Evolutionary conservation across 2,113 vertebrate species (phyloP), one percentile per base, ranked within the genome.

Genomic region (Thomomys bottae): DNA sequence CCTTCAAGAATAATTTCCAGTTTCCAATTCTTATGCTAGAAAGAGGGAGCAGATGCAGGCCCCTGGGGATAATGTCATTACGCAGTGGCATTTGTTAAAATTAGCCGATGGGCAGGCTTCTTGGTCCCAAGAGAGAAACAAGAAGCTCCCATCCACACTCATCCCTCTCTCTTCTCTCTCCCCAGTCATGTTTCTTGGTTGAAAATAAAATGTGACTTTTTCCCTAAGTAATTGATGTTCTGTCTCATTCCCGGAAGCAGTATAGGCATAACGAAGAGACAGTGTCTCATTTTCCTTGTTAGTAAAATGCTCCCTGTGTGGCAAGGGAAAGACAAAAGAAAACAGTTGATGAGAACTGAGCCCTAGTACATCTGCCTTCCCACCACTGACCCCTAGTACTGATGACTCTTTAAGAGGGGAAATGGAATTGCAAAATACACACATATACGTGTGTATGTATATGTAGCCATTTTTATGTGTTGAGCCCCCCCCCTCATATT

Each of bases 141-240:
- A 92, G 80, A 96, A 75, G 78, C 17, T n/a, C 86, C 92, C 85
- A 81, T 95, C 66, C 77, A 91, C 96, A 71, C 70, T 85, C 9
- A 40, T 86, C 20, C 26, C 17, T 87, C 76, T 91, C 32, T 85
- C 71, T 70, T 36, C 63, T n/a, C 73, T 59, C 70, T 75, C 17
- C 63, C 63, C 84, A 68, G 88, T 97, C 95, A 68, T 57, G 32
- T 91, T 95, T 73, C 89, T 87, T 68, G 87, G 79, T 85, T 97
- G 94, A 97, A 92, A 87, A 98, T 96, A 97, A 97, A 97, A 97
- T 96, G 97, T 95, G 96, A 97, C 96, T 98, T 97, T 94, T 80
- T 7, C 68, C 42, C 92, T 97, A 95, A 97, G 97, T 97, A 97
- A 97, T 93, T 97, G 94, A 97, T 81, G 90, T 82, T 91, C 90